Evolutionary conservation across 1,140 invertebrate species (phyloP).

Genomic region (Sitophilus oryzae): DNA sequence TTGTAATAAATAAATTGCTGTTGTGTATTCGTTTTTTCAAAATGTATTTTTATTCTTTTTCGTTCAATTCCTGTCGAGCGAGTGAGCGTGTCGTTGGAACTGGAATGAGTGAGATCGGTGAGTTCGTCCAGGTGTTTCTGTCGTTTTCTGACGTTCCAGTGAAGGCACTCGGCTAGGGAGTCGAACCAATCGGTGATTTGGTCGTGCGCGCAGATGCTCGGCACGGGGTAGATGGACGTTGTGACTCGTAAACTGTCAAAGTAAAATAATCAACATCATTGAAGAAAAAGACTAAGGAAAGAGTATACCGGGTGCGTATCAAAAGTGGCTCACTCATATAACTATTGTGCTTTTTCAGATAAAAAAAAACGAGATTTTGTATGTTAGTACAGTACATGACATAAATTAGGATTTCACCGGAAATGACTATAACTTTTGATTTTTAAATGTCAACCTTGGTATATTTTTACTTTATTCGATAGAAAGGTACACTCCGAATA

Average conservation of each 20-base stretch:
- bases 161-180: conserved; percentile 88
- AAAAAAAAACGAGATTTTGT: too few relatives aligned
- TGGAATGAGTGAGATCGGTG: conserved; percentile 77
- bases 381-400: too few relatives aligned
- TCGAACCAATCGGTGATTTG: conserved; percentile 98
- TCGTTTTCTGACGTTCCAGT: conserved; percentile 94
- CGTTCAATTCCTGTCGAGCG: conserved; percentile 52
- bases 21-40: too few relatives aligned
- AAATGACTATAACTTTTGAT: too few relatives aligned
- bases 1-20: background rate
- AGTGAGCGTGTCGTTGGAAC: conserved; percentile 77
- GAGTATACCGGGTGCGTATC: too few relatives aligned
- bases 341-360: too few relatives aligned
- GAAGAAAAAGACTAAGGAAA: too few relatives aligned
- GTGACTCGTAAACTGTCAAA: conserved; percentile 79
- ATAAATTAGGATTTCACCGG: too few relatives aligned
- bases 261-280: conserved; percentile 10
- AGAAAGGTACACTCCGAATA: too few relatives aligned
- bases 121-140: conserved; percentile 90
- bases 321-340: too few relatives aligned
- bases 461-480: too few relatives aligned
- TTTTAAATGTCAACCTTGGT: too few relatives aligned
- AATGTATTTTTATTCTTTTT: conserved; percentile 28
- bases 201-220: conserved; percentile 90
- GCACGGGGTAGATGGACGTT: conserved; percentile 94